Evolutionary conservation across 2,113 vertebrate species (phyloP), one percentile per base, ranked within the genome.

Genomic region (Beaufortia kweichowensis): DNA sequence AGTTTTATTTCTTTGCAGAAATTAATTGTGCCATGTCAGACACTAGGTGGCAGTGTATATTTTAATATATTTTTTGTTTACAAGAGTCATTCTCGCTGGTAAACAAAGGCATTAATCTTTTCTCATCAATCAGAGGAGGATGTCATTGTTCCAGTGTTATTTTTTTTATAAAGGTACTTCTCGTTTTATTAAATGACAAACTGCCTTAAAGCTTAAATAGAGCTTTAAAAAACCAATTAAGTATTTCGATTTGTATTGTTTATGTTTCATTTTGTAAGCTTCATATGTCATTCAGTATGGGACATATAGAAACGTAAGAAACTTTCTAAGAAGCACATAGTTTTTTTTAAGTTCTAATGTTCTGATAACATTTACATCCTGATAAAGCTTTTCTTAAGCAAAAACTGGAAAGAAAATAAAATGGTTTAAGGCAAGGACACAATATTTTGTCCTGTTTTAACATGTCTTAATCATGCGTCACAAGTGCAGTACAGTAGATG

Each of bases 41-140:
- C 70, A 73, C 43, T 62, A 79, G 81, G 56, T 64, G 81, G 81
- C 77, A 73, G 77, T 75, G 39, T 46, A 71, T 35, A 62, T 31
- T 3, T 21, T 62, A 46, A 48, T 60, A 29, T 46, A 11, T 21
- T 60, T n/a, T 56, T 63, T 35, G 60, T 15, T n/a, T n/a, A n/a
- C n/a, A n/a, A n/a, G n/a, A n/a, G n/a, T 6, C 1, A 1, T 21
- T 28, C 29, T 24, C 21, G 48, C 39, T 46, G 23, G 26, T 69
- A 53, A 68, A 55, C 63, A 33, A 72, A 82, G 31, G 10, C 46
- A 46, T 8, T 15, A 61, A 73, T 74, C 61, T n/a, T n/a, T n/a
- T n/a, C 33, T 69, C 1, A 61, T 28, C 50, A 21, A 21, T 71
- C 31, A 28, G 19, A 23, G 15, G 60, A 76, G 75, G 76, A 82